Base-by-base conservation (phyloP, 2,113 vertebrate species). In the Scalopus aquaticus region DNA sequence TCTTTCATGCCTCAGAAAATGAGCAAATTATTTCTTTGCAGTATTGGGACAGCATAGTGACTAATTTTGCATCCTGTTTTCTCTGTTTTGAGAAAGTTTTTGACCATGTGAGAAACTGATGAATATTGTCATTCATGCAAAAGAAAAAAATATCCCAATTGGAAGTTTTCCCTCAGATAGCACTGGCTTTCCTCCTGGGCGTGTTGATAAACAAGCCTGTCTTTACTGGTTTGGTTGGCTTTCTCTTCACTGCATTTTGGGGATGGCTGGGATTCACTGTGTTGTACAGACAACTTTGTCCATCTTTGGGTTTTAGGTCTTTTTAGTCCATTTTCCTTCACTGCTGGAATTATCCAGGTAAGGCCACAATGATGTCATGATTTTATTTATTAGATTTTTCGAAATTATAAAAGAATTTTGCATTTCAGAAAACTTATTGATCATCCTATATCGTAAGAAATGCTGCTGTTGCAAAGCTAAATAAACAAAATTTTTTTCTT, bases 101-200 rank as follows among this genome's bases (percentile, higher is more conserved):
- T 81, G 35, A 30, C 58, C 51, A 26, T 35, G 10, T 56, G 67
- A 88, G 37, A 72, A 30, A 56, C 8, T 32, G 9, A 62, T 62
- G 13, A 42, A 7, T 69, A 35, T 35, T 79, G 24, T 32, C 58
- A 49, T 26, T 73, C 20, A 20, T 56, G 46, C 37, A 62, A 54
- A 37, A 65, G 64, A 19, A 60, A 62, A 74, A 5, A 17, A 9
- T 19, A 44, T 2, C 5, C 42, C 44, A 37, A 32, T 44, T 56
- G n/a, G 26, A 65, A 20, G 28, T 49, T 35, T 46, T 46, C 32
- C 87, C 91, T 4, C 98, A 99, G 99, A 98, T 99, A 83, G 98
- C 99, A 73, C 98, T 99, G 97, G 98, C 98, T 94, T 99, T 99
- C 97, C 98, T 99, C 98, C 97, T 99, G 96, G 99, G 98, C 19